A percentile compares a stretch with the other conserved stretches of the same genome.
These are phyloP conservation scores for Dynastes tityus DNA, from an alignment of 2,888 invertebrate genomes.

Conservation along the genomic window DNA sequence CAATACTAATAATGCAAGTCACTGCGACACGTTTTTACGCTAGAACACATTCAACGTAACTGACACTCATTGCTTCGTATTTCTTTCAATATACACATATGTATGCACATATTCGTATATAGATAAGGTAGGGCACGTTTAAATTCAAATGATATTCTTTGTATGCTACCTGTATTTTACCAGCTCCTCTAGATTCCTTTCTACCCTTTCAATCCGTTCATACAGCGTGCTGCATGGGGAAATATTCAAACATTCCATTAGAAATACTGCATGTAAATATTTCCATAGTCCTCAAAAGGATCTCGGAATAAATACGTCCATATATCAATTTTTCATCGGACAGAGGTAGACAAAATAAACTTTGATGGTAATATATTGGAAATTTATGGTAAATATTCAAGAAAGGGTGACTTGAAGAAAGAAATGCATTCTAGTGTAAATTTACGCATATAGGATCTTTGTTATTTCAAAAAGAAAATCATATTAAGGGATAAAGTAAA, in stretches of 20 bases:
- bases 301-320: slow-evolving; percentile 53
- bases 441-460: slow-evolving; percentile 1
- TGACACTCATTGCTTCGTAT: slow-evolving; percentile 15
- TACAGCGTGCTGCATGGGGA: slow-evolving; percentile 51
- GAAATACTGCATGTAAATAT: slow-evolving; percentile 56
- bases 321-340: slow-evolving; percentile 65
- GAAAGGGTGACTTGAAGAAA: slow-evolving; percentile 22
- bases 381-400: slow-evolving; percentile 62
- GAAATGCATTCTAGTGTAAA: slow-evolving; percentile 5
- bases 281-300: slow-evolving; percentile 56
- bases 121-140: slow-evolving; percentile 35
- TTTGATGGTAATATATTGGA: slow-evolving; percentile 61
- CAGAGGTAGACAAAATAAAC: slow-evolving; percentile 57
- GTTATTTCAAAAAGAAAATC: neutral
- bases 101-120: neutral
- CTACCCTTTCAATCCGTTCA: slow-evolving; percentile 56
- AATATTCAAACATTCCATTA: slow-evolving; percentile 58
- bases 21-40: neutral
- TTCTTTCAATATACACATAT: slow-evolving; percentile 15
- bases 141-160: slow-evolving; percentile 52
- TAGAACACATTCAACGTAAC: slow-evolving; percentile 6
- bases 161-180: slow-evolving; percentile 58
- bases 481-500: neutral
- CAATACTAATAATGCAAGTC: slow-evolving; percentile 2
- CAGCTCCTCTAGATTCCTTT: slow-evolving; percentile 47